Evolutionary conservation across 2,888 invertebrate species (phyloP), one percentile per base, ranked within the genome.

Genomic region (Stictocephala bisonia): DNA sequence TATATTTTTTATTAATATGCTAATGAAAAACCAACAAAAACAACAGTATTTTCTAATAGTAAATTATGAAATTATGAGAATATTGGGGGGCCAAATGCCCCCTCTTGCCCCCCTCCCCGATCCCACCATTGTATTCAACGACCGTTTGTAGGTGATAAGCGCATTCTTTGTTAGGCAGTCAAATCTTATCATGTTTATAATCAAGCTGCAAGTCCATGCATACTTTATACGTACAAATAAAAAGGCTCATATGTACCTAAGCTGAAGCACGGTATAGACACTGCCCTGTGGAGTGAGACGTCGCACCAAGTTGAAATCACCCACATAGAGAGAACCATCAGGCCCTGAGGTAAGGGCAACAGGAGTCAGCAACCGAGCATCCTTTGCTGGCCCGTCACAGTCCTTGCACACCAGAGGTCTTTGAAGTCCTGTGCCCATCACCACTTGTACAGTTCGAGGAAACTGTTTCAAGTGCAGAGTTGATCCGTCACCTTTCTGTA

Each of bases 401-500:
- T 92, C 92, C n/a, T 93, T 92, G 84, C 96, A 96, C 78, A 92
- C 91, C 35, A 97, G 86, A 2, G 92, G 89, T 53, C 98, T 87
- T 82, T 95, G 94, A 69, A 95, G 87, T 0, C 96, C 96, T 15
- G 94, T 95, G 15, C 97, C 97, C 93, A 97, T 94, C 0, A 95
- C 91, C 51, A 96, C 95, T 84, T 93, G 91, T 4, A 98, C 93
- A 51, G 93, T 96, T 79, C 94, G 87, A 94, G 95, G 95, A 82
- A 96, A 94, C 82, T 95, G 93, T 82, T 95, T 97, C 84, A 99
- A 89, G 84, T 98, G 97, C 35, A 98, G 87, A 50, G 96, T 93
- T 1, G 96, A 94, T 70, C 99, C 99, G 82, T 98, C 97, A 41
- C 99, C 99, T 83, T 97, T 97, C 84, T 99, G 98, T 51, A 99